These are phyloP conservation scores for Ethmia dodecea DNA, from an alignment of 2,888 invertebrate species.

Conservation along the genomic window DNA sequence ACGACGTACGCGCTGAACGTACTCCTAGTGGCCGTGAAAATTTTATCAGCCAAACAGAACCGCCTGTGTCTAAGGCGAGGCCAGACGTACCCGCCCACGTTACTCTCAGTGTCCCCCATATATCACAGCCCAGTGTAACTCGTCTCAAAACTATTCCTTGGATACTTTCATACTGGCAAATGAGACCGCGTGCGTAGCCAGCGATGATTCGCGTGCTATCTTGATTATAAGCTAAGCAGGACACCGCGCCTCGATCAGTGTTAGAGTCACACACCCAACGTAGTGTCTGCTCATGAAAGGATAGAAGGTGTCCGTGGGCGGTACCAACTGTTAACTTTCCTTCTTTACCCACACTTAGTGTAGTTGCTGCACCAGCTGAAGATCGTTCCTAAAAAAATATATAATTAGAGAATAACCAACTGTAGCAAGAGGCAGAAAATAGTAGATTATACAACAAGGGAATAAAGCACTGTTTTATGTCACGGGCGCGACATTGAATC, in stretches of 20 bases:
- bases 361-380: conserved; percentile 92
- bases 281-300: conserved; percentile 86
- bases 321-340: conserved; percentile 94
- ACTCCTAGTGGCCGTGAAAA: conserved; percentile 93
- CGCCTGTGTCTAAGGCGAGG: conserved; percentile 89
- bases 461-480: too few relatives aligned
- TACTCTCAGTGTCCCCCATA: conserved; percentile 64
- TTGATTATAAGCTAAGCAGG: conserved; percentile 90
- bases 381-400: conserved; percentile 84
- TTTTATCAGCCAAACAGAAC: conserved; percentile 95
- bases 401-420: background rate
- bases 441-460: too few relatives aligned
- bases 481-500: too few relatives aligned
- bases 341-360: conserved; percentile 82
- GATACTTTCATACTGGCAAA: conserved; percentile 93
- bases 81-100: conserved; percentile 69
- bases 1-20: conserved; percentile 92
- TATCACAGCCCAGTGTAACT: conserved; percentile 67
- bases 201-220: conserved; percentile 91
- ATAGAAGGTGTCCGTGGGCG: conserved; percentile 93
- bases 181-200: conserved; percentile 85
- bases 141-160: conserved; percentile 74
- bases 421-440: background rate
- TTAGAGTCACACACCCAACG: conserved; percentile 90
- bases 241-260: conserved; percentile 86